These are phyloP conservation scores for Tachypleus tridentatus DNA, from an alignment of 1,140 invertebrate genomes.

Conservation along the genomic window DNA sequence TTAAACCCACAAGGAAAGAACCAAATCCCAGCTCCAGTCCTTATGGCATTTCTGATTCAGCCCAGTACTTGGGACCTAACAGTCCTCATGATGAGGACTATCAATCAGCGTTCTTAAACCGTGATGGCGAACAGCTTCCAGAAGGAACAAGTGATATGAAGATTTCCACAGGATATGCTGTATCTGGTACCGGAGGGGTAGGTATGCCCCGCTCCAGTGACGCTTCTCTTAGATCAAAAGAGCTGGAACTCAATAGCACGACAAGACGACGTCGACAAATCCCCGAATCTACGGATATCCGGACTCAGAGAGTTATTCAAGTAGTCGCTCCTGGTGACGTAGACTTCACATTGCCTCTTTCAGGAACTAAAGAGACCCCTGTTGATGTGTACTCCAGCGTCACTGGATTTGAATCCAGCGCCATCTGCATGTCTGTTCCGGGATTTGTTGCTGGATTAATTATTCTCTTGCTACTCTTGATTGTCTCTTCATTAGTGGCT, in stretches of 20 bases:
- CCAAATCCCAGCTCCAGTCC: background rate
- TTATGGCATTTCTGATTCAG: background rate
- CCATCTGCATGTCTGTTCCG: conserved; percentile 81
- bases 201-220: conserved; percentile 22
- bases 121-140: conserved; percentile 16
- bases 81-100: conserved; percentile 1
- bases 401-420: conserved; percentile 40
- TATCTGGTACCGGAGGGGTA: conserved; percentile 10
- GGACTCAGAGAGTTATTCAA: conserved; percentile 77
- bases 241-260: no score
- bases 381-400: conserved; percentile 52
- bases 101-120: conserved; percentile 15
- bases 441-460: conserved; percentile 82
- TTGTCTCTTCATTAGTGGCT: conserved; percentile 79
- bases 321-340: conserved; percentile 88
- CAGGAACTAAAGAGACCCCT: conserved; percentile 66
- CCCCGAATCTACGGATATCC: conserved; percentile 62
- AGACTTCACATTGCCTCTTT: conserved; percentile 65
- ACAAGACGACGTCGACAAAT: conserved; percentile 40
- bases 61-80: background rate
- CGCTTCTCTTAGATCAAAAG: conserved; percentile 40
- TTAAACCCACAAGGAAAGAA: background rate
- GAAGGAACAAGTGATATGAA: conserved; percentile 9
- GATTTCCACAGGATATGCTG: conserved; percentile 9
- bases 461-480: conserved; percentile 72